Evolutionary conservation across 53 echinoderm and acorn worm genomes (phyloP), one percentile per base, ranked within the genome.

Genomic region (Paracentrotus lividus): DNA sequence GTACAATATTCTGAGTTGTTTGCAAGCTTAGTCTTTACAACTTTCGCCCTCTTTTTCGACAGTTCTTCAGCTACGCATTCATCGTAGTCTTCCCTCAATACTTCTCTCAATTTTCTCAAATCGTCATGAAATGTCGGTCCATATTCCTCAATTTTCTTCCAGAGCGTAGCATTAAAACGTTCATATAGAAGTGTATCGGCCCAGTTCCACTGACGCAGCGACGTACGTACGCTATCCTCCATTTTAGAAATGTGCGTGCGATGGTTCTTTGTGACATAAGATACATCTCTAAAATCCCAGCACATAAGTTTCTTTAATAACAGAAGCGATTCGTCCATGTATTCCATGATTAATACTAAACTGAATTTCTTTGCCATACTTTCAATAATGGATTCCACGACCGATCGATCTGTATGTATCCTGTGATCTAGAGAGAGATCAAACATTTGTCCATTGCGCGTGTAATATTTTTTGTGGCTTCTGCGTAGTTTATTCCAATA

Each of bases 371-470:
- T 59, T 14, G 66, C 57, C 2, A 96, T 49, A 45, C 65, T 75
- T 1, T 65, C n/a, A 21, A 96, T 94, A 85, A 92, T 88, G 29
- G 58, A 59, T 56, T 75, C 32, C 32, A 96, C 96, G 12, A 91
- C 69, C n/a, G 60, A 59, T 23, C 51, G 59, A 69, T 96, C 88
- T 6, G 53, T 66, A 59, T 96, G 95, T 45, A 88, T 81, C 65
- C 90, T 58, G 10, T 58, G 94, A 67, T 95, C 94, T 43, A 96
- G 72, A 20, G 95, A 94, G 7, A 96, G 53, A 88, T 96, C 95
- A 59, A 94, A 96, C 34, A 94, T 92, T n/a, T 96, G 96, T 40
- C 87, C 92, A 69, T 96, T 96, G 84, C 94, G 92, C 8, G 96
- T 89, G 36, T 93, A 96, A 32, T 88, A 14, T 40, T 86, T 59